Percentiles rank a stretch among this genome's conserved stretches.
These are phyloP conservation scores for Montipora cactus DNA, from an alignment of 64 coral and sea anemone genomes.

Conservation along the genomic window DNA sequence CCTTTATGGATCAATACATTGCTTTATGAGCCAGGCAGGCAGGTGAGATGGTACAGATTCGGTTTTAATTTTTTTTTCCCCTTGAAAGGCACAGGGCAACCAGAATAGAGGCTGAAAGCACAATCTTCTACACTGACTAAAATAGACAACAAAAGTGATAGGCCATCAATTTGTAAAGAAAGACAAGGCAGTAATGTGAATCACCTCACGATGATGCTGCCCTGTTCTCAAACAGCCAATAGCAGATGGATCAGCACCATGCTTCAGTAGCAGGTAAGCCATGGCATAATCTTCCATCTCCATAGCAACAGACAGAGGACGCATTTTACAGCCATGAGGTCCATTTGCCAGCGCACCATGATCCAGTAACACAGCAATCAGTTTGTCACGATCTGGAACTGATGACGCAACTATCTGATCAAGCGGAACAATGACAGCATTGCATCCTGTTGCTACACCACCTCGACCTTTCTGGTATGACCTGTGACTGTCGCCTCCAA, in stretches of 20 bases:
- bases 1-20: too few relatives aligned
- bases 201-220: conserved; percentile 41
- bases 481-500: conserved; percentile 69
- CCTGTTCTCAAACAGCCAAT: conserved; percentile 27
- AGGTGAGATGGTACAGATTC: too few relatives aligned
- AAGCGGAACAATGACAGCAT: conserved; percentile 48
- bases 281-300: conserved; percentile 53
- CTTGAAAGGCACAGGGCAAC: too few relatives aligned
- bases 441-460: conserved; percentile 67
- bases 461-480: conserved; percentile 59
- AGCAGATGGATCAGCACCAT: conserved; percentile 65
- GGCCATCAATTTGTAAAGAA: not conserved
- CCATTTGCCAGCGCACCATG: conserved; percentile 76
- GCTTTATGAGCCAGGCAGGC: too few relatives aligned
- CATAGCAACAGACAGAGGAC: conserved; percentile 61
- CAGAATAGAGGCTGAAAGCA: too few relatives aligned
- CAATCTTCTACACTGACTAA: too few relatives aligned
- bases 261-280: conserved; percentile 55
- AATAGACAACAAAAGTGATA: too few relatives aligned
- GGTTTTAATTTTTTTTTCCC: too few relatives aligned
- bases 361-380: conserved; percentile 66
- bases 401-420: conserved; percentile 49
- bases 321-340: conserved; percentile 57
- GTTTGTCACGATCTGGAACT: conserved; percentile 27
- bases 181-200: not conserved